phyloP scores from a whole-genome alignment of 2,797 vertebrate genomes.

The Etheostoma perlongum region DNA sequence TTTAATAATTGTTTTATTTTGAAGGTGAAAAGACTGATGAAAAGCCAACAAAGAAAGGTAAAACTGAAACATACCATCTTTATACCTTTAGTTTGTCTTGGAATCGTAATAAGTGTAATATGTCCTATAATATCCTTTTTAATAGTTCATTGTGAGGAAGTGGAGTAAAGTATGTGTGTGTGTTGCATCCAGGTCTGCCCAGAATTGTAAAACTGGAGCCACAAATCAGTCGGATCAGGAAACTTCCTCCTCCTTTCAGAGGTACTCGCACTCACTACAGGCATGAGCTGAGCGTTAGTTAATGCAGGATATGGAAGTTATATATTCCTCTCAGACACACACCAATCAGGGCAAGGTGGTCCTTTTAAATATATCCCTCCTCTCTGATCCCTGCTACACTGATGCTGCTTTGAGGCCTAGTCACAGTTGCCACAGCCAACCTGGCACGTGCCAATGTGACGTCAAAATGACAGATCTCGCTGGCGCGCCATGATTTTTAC shows the following conservation, averaged over 20 bases:
- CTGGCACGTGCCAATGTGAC: no score
- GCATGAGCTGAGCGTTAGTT: no score
- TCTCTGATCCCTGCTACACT: no score
- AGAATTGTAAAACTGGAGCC: constrained; percentile 49
- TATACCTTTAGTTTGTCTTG: neutral
- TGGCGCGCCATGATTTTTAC: no score
- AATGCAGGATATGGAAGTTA: no score
- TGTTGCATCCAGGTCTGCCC: constrained; percentile 65
- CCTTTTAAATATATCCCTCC: no score
- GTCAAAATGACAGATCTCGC: no score
- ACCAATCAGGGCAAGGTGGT: no score
- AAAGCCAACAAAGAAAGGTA: constrained; percentile 65
- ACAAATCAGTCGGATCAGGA: constrained; percentile 33
- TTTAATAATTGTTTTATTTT: neutral
- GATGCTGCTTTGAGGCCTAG: no score
- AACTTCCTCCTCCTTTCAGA: constrained; percentile 51
- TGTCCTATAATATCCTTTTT: neutral
- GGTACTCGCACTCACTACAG: constrained; percentile 34
- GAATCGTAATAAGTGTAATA: neutral
- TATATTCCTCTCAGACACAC: no score
- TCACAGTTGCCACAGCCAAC: no score
- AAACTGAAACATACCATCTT: accelerated
- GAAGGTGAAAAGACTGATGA: constrained; percentile 46
- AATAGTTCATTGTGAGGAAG: neutral
- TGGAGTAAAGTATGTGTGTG: neutral